Evolutionary conservation across 2,888 invertebrate species (phyloP).

Genomic region (Lobophora halterata): DNA sequence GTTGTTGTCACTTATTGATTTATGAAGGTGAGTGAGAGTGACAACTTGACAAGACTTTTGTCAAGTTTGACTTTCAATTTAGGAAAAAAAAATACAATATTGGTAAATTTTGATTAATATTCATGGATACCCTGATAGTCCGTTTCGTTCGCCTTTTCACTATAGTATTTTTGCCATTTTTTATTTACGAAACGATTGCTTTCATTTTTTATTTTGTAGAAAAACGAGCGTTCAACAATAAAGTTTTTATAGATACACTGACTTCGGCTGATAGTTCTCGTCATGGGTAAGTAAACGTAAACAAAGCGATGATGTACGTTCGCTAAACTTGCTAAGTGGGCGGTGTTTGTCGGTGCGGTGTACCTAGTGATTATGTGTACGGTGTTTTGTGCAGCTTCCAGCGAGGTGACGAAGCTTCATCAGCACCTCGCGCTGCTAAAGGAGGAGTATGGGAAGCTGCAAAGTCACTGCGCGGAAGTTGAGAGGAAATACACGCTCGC

Average conservation of each 20-base stretch:
- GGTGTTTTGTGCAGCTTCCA: conserved; percentile 75
- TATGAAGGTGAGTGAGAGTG: no score
- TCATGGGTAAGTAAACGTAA: conserved; percentile 66
- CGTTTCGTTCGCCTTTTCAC: conserved; percentile 32
- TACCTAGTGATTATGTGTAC: conserved; percentile 50
- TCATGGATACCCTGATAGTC: no score
- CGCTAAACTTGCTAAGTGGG: conserved; percentile 56
- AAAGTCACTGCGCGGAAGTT: conserved; percentile 88
- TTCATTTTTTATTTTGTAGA: conserved; percentile 41
- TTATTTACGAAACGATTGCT: conserved; percentile 41
- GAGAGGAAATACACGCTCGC: conserved; percentile 92
- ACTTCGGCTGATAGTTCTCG: conserved; percentile 40
- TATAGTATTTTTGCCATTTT: conserved; percentile 35
- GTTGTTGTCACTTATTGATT: no score
- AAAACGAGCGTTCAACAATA: conserved; percentile 39
- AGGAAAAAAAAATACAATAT: no score
- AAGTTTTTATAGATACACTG: conserved; percentile 37
- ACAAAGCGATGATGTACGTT: conserved; percentile 36
- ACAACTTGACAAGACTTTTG: no score
- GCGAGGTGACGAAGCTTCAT: conserved; percentile 85
- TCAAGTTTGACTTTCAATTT: no score
- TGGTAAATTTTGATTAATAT: no score
- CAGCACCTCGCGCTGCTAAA: conserved; percentile 92
- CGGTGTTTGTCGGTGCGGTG: conserved; percentile 53
- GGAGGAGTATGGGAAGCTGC: conserved; percentile 95